Conservation (phyloP, 1,140 invertebrate genomes). For the Meteorus sp. region DNA sequence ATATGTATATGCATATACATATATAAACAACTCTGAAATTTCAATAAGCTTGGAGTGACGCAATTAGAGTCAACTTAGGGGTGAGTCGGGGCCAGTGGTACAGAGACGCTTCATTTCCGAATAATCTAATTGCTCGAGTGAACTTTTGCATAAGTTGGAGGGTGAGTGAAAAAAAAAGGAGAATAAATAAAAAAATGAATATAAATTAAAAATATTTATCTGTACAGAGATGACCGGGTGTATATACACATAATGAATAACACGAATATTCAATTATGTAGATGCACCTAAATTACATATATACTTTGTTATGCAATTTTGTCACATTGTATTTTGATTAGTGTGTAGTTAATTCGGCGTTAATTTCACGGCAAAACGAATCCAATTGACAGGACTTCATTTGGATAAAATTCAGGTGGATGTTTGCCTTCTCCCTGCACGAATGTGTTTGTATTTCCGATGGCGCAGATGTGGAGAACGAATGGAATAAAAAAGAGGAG, state of each 20-base stretch:
- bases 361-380: neutral
- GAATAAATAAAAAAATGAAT: too few species aligned
- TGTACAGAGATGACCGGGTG: neutral
- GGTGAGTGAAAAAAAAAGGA: too few species aligned
- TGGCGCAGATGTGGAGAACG: too few species aligned
- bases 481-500: too few species aligned
- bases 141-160: slow-evolving; percentile 8
- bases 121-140: slow-evolving; percentile 20
- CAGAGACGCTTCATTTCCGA: neutral
- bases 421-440: too few species aligned
- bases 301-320: too few species aligned
- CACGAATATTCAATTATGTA: neutral
- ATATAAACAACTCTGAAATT: slow-evolving; percentile 20
- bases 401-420: neutral
- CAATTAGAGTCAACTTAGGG: slow-evolving; percentile 15
- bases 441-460: too few species aligned
- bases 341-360: neutral
- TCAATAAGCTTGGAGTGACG: slow-evolving; percentile 23
- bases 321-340: too few species aligned
- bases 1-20: slow-evolving; percentile 2
- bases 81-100: neutral
- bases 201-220: too few species aligned
- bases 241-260: neutral
- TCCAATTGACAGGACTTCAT: neutral
- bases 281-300: neutral